Conservation (phyloP, 2,888 invertebrate species). For the Cheilosia vernalis region DNA sequence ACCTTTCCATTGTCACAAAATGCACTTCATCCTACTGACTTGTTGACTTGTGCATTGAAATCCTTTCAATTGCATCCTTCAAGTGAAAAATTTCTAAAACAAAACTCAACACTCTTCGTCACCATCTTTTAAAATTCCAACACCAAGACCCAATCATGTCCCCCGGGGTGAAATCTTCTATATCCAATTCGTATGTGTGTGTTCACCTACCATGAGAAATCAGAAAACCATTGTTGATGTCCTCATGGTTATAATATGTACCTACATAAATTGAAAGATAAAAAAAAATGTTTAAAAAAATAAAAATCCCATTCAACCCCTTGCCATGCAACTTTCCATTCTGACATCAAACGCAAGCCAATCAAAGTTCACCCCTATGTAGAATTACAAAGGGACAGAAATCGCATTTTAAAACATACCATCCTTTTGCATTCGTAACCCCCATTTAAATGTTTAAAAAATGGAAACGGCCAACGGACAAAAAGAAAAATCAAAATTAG, state of each 20-base stretch:
- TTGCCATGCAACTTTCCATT: constrained; percentile 43
- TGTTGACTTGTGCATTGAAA: constrained; percentile 60
- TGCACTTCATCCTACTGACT: constrained; percentile 45
- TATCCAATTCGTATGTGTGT: constrained; percentile 59
- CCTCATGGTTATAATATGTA: constrained; percentile 27
- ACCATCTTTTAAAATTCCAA: constrained; percentile 54
- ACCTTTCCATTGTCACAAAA: constrained; percentile 32
- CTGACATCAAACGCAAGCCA: constrained; percentile 76
- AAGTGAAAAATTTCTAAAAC: background rate
- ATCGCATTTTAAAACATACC: constrained; percentile 35
- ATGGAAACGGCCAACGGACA: constrained; percentile 14
- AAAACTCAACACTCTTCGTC: constrained; percentile 43
- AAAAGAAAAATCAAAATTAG: constrained; percentile 35
- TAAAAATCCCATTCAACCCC: constrained; percentile 52
- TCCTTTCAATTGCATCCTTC: constrained; percentile 46
- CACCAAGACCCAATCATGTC: constrained; percentile 36
- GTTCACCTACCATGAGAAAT: constrained; percentile 63
- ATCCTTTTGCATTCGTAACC: constrained; percentile 73
- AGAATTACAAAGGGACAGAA: constrained; percentile 62
- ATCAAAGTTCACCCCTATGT: constrained; percentile 78
- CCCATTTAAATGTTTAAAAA: constrained; percentile 69
- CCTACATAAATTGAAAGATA: constrained; percentile 70
- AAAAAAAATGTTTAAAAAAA: constrained; percentile 45
- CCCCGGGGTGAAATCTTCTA: constrained; percentile 59
- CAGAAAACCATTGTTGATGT: constrained; percentile 66